phyloP scores from a whole-genome alignment of 1,140 invertebrate genomes.

The Lordiphosa mommai region DNA sequence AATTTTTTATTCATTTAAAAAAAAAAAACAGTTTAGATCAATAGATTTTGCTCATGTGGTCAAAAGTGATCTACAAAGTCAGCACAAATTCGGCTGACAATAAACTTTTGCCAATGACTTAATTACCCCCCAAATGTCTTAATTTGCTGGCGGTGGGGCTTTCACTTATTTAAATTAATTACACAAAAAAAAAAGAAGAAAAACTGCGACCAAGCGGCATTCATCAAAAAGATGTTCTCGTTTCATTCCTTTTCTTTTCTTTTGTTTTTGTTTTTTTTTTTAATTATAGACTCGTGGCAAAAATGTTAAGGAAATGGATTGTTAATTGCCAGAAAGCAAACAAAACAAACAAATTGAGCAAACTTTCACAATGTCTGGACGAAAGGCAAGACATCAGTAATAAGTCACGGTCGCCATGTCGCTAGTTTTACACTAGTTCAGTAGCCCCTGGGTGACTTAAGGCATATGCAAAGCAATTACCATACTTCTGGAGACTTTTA shows the following conservation, averaged over 20 bases:
- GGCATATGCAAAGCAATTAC: too few species aligned
- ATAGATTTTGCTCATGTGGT: too few species aligned
- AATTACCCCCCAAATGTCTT: slow-evolving; percentile 57
- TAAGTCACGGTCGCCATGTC: background rate
- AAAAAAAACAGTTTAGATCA: too few species aligned
- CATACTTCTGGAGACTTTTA: too few species aligned
- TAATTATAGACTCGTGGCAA: slow-evolving; percentile 44
- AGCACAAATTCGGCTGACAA: too few species aligned
- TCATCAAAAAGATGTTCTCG: slow-evolving; percentile 37
- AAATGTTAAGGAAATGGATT: slow-evolving; percentile 1
- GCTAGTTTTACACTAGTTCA: background rate
- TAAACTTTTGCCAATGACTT: slow-evolving; percentile 29
- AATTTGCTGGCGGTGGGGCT: slow-evolving; percentile 46
- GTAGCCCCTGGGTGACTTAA: too few species aligned
- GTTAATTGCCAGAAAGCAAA: slow-evolving; percentile 35
- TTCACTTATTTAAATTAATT: slow-evolving; percentile 72
- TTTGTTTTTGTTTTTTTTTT: slow-evolving; percentile 11
- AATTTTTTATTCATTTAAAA: too few species aligned
- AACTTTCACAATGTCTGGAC: slow-evolving; percentile 6
- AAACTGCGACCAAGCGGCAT: slow-evolving; percentile 13
- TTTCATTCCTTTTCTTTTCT: slow-evolving; percentile 6
- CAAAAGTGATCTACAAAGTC: too few species aligned
- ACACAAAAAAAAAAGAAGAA: slow-evolving; percentile 19
- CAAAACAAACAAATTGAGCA: background rate
- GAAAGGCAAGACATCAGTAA: too few species aligned